Percentiles rank a stretch among this genome's conserved stretches.
Conservation (phyloP, 2,113 vertebrate species). For the Brienomyrus brachyistius region DNA sequence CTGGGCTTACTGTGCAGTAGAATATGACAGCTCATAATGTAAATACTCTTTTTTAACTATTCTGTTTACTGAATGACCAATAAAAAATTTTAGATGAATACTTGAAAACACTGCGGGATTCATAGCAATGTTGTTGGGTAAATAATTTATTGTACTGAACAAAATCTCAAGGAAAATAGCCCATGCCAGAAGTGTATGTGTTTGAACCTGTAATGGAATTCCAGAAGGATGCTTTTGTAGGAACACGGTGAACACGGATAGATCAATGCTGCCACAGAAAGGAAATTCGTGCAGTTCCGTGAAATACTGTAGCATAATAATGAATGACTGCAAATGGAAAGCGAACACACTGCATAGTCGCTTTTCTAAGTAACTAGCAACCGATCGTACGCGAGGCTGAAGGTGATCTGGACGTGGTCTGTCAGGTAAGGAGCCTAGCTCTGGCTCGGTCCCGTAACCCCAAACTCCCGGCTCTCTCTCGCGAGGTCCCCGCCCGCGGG, state of each 20-base stretch:
- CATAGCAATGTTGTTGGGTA: not conserved
- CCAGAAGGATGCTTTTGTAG: not conserved
- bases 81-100: not conserved
- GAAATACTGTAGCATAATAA: not conserved
- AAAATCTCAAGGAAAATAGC: not conserved
- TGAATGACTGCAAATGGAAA: not conserved
- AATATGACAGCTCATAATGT: not conserved
- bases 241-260: not conserved
- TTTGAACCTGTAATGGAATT: not conserved
- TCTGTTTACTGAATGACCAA: not conserved
- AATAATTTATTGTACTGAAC: not conserved
- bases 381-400: not conserved
- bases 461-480: conserved; percentile 16
- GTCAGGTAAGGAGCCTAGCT: not conserved
- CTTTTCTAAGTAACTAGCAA: not conserved
- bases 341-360: not conserved
- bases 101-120: not conserved
- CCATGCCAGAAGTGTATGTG: not conserved
- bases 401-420: not conserved
- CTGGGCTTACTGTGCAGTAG: not conserved
- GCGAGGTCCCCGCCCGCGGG: conserved; percentile 45
- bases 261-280: not conserved
- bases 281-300: not conserved
- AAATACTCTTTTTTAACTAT: not conserved
- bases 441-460: not conserved